phyloP scores from a whole-genome alignment of 2,888 invertebrate species.

The Papilio gigon region DNA sequence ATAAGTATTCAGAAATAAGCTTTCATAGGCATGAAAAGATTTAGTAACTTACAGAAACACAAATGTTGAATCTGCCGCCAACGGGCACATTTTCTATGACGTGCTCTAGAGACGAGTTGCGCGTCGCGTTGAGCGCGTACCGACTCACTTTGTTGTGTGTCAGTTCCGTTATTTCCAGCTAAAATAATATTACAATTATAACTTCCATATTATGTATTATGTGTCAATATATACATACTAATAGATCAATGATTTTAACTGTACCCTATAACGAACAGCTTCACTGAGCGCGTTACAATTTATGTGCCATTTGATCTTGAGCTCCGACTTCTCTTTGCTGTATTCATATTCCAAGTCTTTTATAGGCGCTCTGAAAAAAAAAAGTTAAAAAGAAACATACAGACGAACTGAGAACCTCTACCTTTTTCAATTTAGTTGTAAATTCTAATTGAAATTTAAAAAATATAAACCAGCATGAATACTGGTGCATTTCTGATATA shows the following conservation, averaged over 20 bases:
- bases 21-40: no score
- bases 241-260: slow-evolving; percentile 21
- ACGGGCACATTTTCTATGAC: slow-evolving; percentile 78
- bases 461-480: no score
- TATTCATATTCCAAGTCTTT: slow-evolving; percentile 83
- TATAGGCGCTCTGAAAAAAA: slow-evolving; percentile 83
- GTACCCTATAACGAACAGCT: slow-evolving; percentile 83
- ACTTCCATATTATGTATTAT: background rate
- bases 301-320: slow-evolving; percentile 87
- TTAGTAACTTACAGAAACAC: slow-evolving; percentile 68
- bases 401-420: no score
- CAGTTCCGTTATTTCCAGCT: slow-evolving; percentile 70
- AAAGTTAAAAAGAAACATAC: background rate
- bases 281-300: slow-evolving; percentile 82
- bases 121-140: slow-evolving; percentile 77
- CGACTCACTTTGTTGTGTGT: slow-evolving; percentile 63
- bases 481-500: no score
- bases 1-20: background rate
- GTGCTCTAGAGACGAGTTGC: slow-evolving; percentile 75
- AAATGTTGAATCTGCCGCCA: slow-evolving; percentile 80
- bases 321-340: slow-evolving; percentile 58
- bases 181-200: slow-evolving; percentile 37
- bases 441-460: no score
- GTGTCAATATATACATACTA: background rate
- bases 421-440: no score